Percentiles rank a stretch among this genome's conserved stretches.
Conservation (phyloP, 2,888 invertebrate species). For the Alloscopus bannaensis region DNA sequence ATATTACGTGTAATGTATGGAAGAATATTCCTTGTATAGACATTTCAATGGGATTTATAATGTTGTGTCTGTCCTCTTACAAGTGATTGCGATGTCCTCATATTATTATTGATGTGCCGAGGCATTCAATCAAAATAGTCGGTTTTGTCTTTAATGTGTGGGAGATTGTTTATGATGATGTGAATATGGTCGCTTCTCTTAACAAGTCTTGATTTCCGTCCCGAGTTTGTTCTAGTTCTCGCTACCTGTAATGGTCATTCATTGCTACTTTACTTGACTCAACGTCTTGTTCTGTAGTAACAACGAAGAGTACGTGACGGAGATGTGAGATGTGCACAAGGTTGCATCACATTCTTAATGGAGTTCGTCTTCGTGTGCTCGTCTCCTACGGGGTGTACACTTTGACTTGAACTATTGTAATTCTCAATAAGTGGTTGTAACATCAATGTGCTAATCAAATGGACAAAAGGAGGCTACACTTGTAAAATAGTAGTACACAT, state of each 20-base stretch:
- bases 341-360: slow-evolving; percentile 15
- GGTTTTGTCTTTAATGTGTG: slow-evolving; percentile 24
- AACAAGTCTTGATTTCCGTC: slow-evolving; percentile 39
- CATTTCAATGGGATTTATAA: background rate
- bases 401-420: background rate
- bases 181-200: slow-evolving; percentile 7
- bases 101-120: slow-evolving; percentile 2
- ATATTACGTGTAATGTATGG: background rate
- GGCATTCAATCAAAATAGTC: slow-evolving; percentile 7
- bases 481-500: too few species aligned
- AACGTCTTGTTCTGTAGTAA: slow-evolving; percentile 6
- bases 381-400: background rate
- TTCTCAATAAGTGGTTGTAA: too few species aligned
- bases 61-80: background rate
- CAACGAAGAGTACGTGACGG: background rate
- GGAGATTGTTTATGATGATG: slow-evolving; percentile 37
- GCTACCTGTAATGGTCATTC: background rate
- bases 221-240: slow-evolving; percentile 10
- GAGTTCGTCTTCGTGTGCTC: background rate
- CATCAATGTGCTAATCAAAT: slow-evolving; percentile 2
- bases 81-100: background rate
- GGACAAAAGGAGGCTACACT: too few species aligned
- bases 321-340: background rate
- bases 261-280: background rate
- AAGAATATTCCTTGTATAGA: background rate